Percentiles rank a stretch among this genome's conserved stretches.
Conservation (phyloP, 92 coral and sea anemone species). For the Phenganax stokvisi region DNA sequence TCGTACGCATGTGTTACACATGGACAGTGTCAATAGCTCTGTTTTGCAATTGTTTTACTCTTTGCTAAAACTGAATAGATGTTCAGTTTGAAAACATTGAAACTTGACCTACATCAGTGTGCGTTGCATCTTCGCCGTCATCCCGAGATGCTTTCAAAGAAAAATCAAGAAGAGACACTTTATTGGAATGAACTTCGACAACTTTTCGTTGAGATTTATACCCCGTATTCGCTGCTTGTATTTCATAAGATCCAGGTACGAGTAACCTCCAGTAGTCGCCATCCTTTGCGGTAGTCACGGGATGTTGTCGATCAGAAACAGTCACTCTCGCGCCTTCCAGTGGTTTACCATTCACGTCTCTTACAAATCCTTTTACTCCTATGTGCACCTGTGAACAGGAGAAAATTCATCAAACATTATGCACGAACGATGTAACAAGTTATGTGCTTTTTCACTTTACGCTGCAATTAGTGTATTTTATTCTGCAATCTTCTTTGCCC, state of each 20-base stretch:
- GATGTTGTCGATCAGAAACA: slow-evolving; percentile 96
- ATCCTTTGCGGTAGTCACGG: slow-evolving; percentile 82
- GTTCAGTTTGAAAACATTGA: background rate
- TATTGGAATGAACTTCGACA: slow-evolving; percentile 62
- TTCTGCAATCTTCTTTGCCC: background rate
- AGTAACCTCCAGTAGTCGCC: slow-evolving; percentile 99
- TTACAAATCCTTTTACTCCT: slow-evolving; percentile 88
- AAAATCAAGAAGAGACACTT: slow-evolving; percentile 60
- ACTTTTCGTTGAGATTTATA: slow-evolving; percentile 79
- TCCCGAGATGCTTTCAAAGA: slow-evolving; percentile 63
- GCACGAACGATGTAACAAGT: background rate
- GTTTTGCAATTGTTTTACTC: background rate
- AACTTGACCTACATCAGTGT: slow-evolving; percentile 27
- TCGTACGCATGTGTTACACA: background rate
- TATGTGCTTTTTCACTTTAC: background rate
- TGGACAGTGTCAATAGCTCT: background rate
- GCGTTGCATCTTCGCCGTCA: slow-evolving; percentile 16
- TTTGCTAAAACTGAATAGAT: background rate
- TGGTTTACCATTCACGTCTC: slow-evolving; percentile 64
- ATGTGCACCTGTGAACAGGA: slow-evolving; percentile 62
- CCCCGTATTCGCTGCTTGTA: slow-evolving; percentile 72
- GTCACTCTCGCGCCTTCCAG: slow-evolving; percentile 67
- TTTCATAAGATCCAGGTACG: slow-evolving; percentile 98
- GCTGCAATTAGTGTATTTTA: background rate
- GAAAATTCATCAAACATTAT: background rate